A percentile compares a stretch with the other conserved stretches of the same genome.
Evolutionary conservation across 2,888 invertebrate genomes (phyloP).

Genomic region (Plebejus anna): DNA sequence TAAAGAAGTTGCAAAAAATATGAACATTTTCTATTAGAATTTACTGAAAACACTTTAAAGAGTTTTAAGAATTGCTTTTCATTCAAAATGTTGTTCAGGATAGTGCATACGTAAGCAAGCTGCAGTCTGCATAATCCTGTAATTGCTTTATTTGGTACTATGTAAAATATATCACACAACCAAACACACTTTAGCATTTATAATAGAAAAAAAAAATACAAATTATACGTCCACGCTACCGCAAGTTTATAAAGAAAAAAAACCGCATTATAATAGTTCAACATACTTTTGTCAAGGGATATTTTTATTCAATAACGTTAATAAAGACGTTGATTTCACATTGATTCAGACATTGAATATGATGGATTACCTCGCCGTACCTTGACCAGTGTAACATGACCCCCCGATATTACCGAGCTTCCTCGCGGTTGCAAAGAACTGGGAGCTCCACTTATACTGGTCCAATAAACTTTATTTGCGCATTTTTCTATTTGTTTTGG

Average conservation of each 20-base stretch:
- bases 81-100: too few relatives aligned
- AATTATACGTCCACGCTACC: too few relatives aligned
- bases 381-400: background rate
- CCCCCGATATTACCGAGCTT: background rate
- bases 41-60: too few relatives aligned
- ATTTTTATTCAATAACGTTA: conserved; percentile 1
- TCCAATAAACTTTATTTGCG: conserved; percentile 19
- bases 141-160: too few relatives aligned
- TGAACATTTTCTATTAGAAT: too few relatives aligned
- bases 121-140: too few relatives aligned
- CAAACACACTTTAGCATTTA: too few relatives aligned
- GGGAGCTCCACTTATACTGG: background rate
- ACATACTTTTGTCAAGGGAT: background rate
- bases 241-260: background rate
- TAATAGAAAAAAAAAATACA: too few relatives aligned
- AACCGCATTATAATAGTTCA: background rate
- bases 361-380: conserved; percentile 8
- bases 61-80: too few relatives aligned
- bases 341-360: conserved; percentile 4
- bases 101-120: too few relatives aligned
- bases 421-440: background rate
- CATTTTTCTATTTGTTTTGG: conserved; percentile 20
- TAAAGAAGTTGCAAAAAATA: background rate
- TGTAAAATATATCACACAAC: too few relatives aligned
- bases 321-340: conserved; percentile 11